Conservation (phyloP, 2,113 vertebrate species). For the Oncorhynchus tshawytscha region DNA sequence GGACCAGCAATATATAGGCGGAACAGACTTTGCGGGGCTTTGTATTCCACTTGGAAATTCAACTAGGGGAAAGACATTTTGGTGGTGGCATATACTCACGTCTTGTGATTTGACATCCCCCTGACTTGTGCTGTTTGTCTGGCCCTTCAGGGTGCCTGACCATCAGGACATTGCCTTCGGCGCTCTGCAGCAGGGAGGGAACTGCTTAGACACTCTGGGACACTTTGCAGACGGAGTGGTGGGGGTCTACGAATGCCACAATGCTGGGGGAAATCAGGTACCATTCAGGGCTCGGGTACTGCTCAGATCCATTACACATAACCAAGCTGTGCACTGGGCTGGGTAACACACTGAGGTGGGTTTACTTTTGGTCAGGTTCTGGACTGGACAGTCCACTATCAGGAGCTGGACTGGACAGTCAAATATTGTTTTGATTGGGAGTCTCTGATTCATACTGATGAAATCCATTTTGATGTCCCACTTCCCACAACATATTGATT, state of each 20-base stretch:
- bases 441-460: too few species aligned
- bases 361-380: not conserved
- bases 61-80: not conserved
- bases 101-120: not conserved
- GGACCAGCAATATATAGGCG: not conserved
- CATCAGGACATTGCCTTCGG: conserved; percentile 98
- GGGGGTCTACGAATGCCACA: conserved; percentile 98
- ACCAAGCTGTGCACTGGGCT: not conserved
- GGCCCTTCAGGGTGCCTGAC: conserved; percentile 87
- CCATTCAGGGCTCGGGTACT: conserved; percentile 60
- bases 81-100: not conserved
- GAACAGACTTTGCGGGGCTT: not conserved
- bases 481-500: too few species aligned
- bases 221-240: conserved; percentile 98
- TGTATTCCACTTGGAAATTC: not conserved
- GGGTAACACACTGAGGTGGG: not conserved
- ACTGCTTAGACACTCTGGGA: conserved; percentile 96
- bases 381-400: too few species aligned
- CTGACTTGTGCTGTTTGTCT: not conserved
- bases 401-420: too few species aligned
- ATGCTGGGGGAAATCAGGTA: conserved; percentile 98
- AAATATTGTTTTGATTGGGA: too few species aligned
- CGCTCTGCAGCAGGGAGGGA: conserved; percentile 94
- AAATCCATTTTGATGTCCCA: too few species aligned
- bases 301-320: conserved; percentile 20